Percentiles rank a stretch among this genome's conserved stretches.
Evolutionary conservation across 2,797 vertebrate species (phyloP).

Genomic region (Lerista edwardsae): DNA sequence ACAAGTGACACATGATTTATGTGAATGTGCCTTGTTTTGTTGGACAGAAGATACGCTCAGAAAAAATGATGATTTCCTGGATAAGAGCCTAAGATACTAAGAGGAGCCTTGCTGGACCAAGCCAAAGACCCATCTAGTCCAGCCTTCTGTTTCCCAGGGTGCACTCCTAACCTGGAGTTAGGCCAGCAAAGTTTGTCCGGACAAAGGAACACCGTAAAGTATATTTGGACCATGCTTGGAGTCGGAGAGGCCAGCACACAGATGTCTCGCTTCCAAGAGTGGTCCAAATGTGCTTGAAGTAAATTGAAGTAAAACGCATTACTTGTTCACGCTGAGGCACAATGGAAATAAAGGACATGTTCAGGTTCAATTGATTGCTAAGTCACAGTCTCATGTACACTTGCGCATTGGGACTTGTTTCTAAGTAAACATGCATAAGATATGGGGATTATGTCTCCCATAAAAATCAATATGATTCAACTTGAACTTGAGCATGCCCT

Average conservation of each 20-base stretch:
- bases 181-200: too few relatives aligned
- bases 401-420: not conserved
- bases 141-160: too few relatives aligned
- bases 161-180: too few relatives aligned
- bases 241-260: too few relatives aligned
- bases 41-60: not conserved
- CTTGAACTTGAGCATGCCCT: not conserved
- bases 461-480: not conserved
- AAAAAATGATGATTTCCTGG: not conserved
- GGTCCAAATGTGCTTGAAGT: too few relatives aligned
- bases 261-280: too few relatives aligned
- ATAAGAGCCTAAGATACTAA: not conserved
- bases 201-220: too few relatives aligned
- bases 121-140: too few relatives aligned
- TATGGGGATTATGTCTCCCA: not conserved
- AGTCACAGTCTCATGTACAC: not conserved
- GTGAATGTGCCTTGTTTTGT: not conserved
- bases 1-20: not conserved
- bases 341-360: not conserved
- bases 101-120: too few relatives aligned
- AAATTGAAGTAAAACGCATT: too few relatives aligned
- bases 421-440: not conserved
- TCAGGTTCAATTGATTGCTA: not conserved
- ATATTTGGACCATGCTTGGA: too few relatives aligned
- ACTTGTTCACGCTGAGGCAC: too few relatives aligned